Percentiles rank a stretch among this genome's conserved stretches.
phyloP scores from a whole-genome alignment of 2,113 vertebrate genomes.

The Podarcis raffonei region DNA sequence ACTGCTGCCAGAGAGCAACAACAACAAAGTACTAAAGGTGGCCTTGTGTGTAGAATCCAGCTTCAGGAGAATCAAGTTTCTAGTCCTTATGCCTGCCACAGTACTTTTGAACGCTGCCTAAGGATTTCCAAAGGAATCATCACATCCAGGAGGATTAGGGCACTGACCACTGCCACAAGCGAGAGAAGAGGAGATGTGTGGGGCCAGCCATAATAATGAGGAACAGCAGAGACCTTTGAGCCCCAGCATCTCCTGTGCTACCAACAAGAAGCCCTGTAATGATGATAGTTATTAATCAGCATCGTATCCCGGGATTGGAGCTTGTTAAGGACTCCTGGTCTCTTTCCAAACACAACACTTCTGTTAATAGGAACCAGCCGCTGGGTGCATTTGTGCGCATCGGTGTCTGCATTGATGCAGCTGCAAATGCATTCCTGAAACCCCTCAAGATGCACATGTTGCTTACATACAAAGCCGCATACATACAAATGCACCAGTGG shows the following conservation, averaged over 20 bases:
- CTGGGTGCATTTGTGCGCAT: not conserved
- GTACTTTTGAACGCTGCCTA: too few relatives aligned
- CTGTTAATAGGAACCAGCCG: not conserved
- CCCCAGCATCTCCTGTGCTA: not conserved
- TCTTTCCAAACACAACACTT: not conserved
- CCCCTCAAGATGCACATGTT: not conserved
- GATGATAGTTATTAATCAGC: not conserved
- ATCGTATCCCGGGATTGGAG: not conserved
- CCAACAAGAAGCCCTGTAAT: not conserved
- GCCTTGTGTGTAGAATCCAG: not conserved
- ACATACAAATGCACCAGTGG: not conserved
- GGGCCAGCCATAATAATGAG: too few relatives aligned
- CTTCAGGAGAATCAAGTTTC: not conserved
- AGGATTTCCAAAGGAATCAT: too few relatives aligned
- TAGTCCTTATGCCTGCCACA: not conserved
- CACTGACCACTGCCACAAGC: too few relatives aligned
- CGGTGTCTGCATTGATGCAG: not conserved
- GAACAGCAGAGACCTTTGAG: not conserved
- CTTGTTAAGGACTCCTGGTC: not conserved
- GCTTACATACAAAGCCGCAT: not conserved
- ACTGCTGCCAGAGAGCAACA: not conserved
- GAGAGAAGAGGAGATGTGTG: too few relatives aligned
- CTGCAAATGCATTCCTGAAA: not conserved
- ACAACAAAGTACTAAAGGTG: not conserved
- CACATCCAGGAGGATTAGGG: too few relatives aligned